Percentiles rank a stretch among this genome's conserved stretches.
phyloP scores from a whole-genome alignment of 2,888 invertebrate species.

The Cheilosia urbana region DNA sequence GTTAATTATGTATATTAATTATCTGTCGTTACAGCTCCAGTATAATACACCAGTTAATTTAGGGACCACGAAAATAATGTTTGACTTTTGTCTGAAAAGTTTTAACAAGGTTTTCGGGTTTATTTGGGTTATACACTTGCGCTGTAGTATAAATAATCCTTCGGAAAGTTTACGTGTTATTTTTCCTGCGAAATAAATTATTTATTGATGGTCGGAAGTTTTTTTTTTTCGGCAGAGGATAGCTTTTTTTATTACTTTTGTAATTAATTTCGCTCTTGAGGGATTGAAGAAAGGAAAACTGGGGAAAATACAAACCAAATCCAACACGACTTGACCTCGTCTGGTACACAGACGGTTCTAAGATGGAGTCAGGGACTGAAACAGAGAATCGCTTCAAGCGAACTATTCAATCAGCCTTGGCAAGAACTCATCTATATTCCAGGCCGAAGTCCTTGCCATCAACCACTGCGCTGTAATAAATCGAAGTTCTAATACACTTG shows the following conservation, averaged over 20 bases:
- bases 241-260: not conserved
- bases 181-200: not conserved
- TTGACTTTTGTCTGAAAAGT: not conserved
- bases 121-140: not conserved
- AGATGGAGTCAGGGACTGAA: too few species aligned
- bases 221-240: not conserved
- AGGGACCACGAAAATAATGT: not conserved
- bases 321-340: too few species aligned
- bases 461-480: too few species aligned
- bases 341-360: too few species aligned
- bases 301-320: too few species aligned
- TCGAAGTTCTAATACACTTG: too few species aligned
- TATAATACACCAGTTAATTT: not conserved
- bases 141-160: not conserved
- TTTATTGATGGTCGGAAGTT: not conserved
- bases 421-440: too few species aligned
- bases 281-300: too few species aligned
- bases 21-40: not conserved
- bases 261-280: not conserved
- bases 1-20: conserved; percentile 27
- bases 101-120: not conserved
- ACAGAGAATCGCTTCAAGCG: too few species aligned
- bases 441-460: too few species aligned
- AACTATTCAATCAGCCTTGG: too few species aligned
- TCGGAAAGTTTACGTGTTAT: not conserved